These are phyloP conservation scores for Lateolabrax maculatus DNA, from an alignment of 2,797 vertebrate species.

Conservation along the genomic window DNA sequence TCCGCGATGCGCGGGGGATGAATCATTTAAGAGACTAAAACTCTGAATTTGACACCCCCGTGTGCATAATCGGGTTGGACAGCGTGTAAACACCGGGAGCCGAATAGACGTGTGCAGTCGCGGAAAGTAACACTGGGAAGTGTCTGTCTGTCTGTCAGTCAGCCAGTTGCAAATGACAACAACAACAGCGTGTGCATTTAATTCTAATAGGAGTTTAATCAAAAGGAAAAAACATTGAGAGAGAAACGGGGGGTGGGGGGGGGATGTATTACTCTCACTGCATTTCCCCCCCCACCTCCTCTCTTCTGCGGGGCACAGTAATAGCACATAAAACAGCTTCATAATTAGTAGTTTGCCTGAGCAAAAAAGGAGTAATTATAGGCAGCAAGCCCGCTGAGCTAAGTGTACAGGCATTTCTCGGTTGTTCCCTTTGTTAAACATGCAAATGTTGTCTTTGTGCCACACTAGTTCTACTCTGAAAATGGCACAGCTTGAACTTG, in stretches of 20 bases:
- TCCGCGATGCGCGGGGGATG: slow-evolving; percentile 51
- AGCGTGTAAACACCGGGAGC: slow-evolving; percentile 67
- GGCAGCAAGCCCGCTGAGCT: slow-evolving; percentile 25
- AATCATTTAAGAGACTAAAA: slow-evolving; percentile 65
- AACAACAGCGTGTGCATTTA: neutral
- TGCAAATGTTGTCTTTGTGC: slow-evolving; percentile 44
- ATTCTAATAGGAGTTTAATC: neutral
- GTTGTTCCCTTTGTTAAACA: slow-evolving; percentile 55
- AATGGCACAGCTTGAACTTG: slow-evolving; percentile 19
- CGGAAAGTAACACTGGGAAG: slow-evolving; percentile 57
- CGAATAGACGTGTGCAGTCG: slow-evolving; percentile 46
- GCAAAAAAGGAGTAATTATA: slow-evolving; percentile 60
- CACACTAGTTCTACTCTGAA: slow-evolving; percentile 1
- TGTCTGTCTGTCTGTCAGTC: slow-evolving; percentile 2
- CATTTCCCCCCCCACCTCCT: slow-evolving; percentile 8
- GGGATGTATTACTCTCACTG: neutral
- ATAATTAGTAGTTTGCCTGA: slow-evolving; percentile 66
- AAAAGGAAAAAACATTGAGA: neutral
- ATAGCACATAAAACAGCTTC: slow-evolving; percentile 57
- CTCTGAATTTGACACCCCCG: slow-evolving; percentile 57
- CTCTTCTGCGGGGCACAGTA: slow-evolving; percentile 37
- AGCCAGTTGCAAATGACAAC: neutral
- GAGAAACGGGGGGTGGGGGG: neutral
- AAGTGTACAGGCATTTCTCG: slow-evolving; percentile 38
- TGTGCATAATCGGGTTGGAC: slow-evolving; percentile 53